These are phyloP conservation scores for Theretra japonica DNA, from an alignment of 2,888 invertebrate genomes.

Conservation along the genomic window DNA sequence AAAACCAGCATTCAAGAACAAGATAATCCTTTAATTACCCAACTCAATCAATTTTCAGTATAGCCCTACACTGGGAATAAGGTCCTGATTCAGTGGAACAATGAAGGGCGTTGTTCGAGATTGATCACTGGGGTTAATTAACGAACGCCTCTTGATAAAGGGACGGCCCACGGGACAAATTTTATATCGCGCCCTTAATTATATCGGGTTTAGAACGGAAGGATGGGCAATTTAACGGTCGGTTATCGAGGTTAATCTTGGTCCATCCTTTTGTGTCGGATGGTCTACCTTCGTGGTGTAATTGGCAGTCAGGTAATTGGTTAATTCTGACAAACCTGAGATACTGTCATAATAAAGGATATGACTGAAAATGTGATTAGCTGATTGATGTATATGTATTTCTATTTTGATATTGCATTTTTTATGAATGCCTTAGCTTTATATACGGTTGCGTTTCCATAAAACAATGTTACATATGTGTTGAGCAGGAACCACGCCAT, in stretches of 20 bases:
- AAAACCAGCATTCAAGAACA: not conserved
- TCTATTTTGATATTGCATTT: too few relatives aligned
- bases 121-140: conserved; percentile 54
- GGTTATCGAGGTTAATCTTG: conserved; percentile 6
- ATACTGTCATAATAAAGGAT: too few relatives aligned
- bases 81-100: conserved; percentile 41
- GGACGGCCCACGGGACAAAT: conserved; percentile 14
- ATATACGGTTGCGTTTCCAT: too few relatives aligned
- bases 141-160: conserved; percentile 40
- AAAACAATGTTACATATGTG: too few relatives aligned
- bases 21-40: not conserved
- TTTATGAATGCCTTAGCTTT: too few relatives aligned
- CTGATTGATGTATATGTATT: too few relatives aligned
- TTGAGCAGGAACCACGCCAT: too few relatives aligned
- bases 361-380: too few relatives aligned
- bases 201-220: conserved; percentile 5
- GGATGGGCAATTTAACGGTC: conserved; percentile 3
- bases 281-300: not conserved
- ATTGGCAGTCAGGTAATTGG: too few relatives aligned
- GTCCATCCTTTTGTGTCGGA: not conserved
- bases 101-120: conserved; percentile 47
- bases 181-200: conserved; percentile 14
- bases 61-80: conserved; percentile 37
- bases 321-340: too few relatives aligned
- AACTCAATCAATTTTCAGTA: not conserved